Evolutionary conservation across 2,113 vertebrate genomes (phyloP), one percentile per base, ranked within the genome.

Genomic region (Myocastor coypus): DNA sequence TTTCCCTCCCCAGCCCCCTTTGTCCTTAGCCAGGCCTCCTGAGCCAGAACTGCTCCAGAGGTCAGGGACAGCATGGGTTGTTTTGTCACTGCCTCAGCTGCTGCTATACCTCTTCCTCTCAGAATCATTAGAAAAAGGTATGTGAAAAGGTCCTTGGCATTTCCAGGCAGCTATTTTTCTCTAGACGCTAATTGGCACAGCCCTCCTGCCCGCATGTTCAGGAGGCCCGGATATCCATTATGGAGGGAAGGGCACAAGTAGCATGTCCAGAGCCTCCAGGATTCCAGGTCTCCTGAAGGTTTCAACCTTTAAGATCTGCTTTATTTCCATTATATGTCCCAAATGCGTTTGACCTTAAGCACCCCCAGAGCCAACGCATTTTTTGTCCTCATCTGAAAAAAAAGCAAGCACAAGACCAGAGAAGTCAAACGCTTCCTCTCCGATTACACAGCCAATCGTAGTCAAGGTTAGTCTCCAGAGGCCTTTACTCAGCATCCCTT

Each of bases 111-210:
- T 87, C 61, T 28, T 69, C 87, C 81, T 85, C 83, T 24, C 32
- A 92, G 80, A 96, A 95, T 42, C 87, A 59, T 93, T 92, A 90
- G 71, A 14, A 37, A 75, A 55, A 75, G 7, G 37, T 40, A 28
- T 84, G 75, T 68, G 77, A 81, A 88, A 97, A 97, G 92, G 94
- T 96, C 92, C 68, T 89, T 0, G 0, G 66, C 50, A 89, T 91
- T 69, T 92, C 34, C 59, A 89, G 82, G 50, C 55, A 78, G 87
- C 40, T 50, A 59, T 96, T 97, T 96, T 93, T 98, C 94, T 96
- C 89, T 37, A 30, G 83, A 64, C 66, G 84, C 57, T 85, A 96
- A 95, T 68, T 68, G 87, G 46, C 40, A 13, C 5, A 24, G 75
- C 61, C 83, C 46, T 89, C 26, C 37, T 84, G 80, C 57, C 89